These are phyloP conservation scores for Empidonax alnorum DNA, from an alignment of 2,113 vertebrate genomes.

Conservation along the genomic window DNA sequence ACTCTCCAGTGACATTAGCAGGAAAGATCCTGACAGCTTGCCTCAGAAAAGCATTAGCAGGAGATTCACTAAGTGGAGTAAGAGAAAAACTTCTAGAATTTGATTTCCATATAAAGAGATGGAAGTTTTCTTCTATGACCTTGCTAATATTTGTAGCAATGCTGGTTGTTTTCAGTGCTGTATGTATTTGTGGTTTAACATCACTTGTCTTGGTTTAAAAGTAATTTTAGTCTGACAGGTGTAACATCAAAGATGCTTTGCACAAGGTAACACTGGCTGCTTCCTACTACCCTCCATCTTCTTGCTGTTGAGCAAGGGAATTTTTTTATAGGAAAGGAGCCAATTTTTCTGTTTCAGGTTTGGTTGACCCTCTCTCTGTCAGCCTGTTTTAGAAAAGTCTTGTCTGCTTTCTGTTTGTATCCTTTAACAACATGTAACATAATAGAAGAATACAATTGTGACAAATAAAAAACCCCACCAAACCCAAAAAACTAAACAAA, in stretches of 20 bases:
- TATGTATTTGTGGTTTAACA: background rate
- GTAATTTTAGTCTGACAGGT: background rate
- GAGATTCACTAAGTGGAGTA: background rate
- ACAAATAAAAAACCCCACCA: background rate
- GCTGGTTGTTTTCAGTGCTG: background rate
- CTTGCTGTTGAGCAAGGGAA: background rate
- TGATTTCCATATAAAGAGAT: background rate
- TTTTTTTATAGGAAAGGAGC: background rate
- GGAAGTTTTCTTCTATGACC: background rate
- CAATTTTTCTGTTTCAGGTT: background rate
- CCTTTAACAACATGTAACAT: background rate
- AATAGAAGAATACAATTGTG: background rate
- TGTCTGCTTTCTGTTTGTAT: background rate
- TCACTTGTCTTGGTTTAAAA: background rate
- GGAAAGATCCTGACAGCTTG: background rate
- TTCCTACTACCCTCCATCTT: background rate
- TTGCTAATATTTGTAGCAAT: background rate
- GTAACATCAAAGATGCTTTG: background rate
- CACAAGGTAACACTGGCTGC: background rate
- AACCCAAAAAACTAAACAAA: background rate
- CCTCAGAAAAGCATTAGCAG: background rate
- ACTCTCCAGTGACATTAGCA: background rate
- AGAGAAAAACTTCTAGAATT: background rate
- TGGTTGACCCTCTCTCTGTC: background rate
- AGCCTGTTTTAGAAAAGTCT: background rate